Evolutionary conservation across 2,113 vertebrate genomes (phyloP).

Genomic region (Nettapus auritus): DNA sequence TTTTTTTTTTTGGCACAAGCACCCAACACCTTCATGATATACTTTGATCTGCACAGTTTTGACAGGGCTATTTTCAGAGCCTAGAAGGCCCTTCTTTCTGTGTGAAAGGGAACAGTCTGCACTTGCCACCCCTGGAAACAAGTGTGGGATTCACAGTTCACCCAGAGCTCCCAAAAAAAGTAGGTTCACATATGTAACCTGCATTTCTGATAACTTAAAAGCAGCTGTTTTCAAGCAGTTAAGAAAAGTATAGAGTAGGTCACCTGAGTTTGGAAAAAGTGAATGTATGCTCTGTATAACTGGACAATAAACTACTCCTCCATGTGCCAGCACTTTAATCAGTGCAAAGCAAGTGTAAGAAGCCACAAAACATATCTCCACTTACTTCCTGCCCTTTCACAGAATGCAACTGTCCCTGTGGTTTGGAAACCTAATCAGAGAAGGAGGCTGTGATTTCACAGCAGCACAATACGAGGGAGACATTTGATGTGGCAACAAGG

Average conservation of each 20-base stretch:
- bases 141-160: not conserved
- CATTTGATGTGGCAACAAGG: not conserved
- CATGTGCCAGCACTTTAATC: not conserved
- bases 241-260: not conserved
- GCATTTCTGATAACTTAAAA: not conserved
- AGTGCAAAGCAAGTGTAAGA: not conserved
- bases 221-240: not conserved
- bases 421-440: not conserved
- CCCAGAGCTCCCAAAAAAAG: not conserved
- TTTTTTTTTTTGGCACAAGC: not conserved
- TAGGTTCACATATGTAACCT: not conserved
- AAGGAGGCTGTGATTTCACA: constrained; percentile 12
- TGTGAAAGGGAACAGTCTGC: not conserved
- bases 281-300: not conserved
- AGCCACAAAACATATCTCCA: not conserved
- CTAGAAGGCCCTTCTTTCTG: not conserved
- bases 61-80: not conserved
- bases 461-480: not conserved
- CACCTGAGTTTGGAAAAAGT: not conserved
- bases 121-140: not conserved
- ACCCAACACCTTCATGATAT: not conserved
- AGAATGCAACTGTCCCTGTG: not conserved
- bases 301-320: not conserved
- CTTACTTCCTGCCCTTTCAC: not conserved
- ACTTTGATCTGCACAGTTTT: not conserved